phyloP scores from a whole-genome alignment of 2,888 invertebrate species.

The Psylliodes chrysocephalus region DNA sequence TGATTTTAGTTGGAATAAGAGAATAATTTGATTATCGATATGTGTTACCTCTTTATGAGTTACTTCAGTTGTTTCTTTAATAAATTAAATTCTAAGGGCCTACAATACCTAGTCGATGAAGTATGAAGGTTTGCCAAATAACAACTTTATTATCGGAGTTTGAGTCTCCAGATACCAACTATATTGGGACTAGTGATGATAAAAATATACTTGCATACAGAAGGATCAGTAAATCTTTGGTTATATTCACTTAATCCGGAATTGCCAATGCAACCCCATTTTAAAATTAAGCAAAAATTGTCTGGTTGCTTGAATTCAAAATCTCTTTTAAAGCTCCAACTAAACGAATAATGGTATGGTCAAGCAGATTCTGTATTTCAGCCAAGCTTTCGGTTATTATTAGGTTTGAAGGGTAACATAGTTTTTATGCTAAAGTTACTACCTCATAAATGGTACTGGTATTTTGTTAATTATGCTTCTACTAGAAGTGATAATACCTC shows the following conservation, averaged over 20 bases:
- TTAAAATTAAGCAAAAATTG: constrained; percentile 11
- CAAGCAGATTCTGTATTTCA: constrained; percentile 8
- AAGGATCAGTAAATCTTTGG: too few relatives aligned
- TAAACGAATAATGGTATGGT: constrained; percentile 3
- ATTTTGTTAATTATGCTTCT: not conserved
- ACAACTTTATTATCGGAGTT: not conserved
- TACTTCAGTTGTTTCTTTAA: not conserved
- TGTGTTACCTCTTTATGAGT: not conserved
- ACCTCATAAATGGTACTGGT: not conserved
- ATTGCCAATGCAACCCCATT: constrained; percentile 42
- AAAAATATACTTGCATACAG: too few relatives aligned
- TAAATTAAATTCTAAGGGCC: constrained; percentile 8
- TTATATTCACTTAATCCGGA: too few relatives aligned
- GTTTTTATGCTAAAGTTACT: not conserved
- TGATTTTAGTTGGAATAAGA: too few relatives aligned
- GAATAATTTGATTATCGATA: constrained; percentile 4
- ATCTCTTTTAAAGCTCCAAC: constrained; percentile 4
- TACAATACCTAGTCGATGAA: too few relatives aligned
- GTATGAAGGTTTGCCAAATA: constrained; percentile 21
- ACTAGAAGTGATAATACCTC: not conserved
- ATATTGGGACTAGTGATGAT: constrained; percentile 19
- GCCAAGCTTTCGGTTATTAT: too few relatives aligned
- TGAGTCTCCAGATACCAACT: too few relatives aligned
- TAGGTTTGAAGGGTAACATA: not conserved
- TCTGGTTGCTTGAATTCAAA: not conserved